phyloP scores from a whole-genome alignment of 2,888 invertebrate species.

The Neoascia interrupta region DNA sequence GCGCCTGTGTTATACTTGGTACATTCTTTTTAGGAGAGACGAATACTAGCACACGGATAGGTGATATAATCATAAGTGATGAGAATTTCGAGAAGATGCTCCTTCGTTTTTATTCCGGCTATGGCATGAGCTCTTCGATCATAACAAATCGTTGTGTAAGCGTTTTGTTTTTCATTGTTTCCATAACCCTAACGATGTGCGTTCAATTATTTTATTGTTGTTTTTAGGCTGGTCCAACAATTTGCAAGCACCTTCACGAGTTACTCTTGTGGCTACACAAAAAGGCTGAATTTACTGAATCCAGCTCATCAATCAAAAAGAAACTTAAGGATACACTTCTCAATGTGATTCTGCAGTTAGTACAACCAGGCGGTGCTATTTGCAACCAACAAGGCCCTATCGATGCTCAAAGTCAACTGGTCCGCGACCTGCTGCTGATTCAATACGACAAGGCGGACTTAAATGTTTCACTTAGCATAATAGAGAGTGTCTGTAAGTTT shows the following conservation, averaged over 20 bases:
- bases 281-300: slow-evolving; percentile 83
- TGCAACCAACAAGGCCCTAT: slow-evolving; percentile 85
- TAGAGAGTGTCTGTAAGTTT: slow-evolving; percentile 85
- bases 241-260: slow-evolving; percentile 87
- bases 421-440: slow-evolving; percentile 84
- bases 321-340: slow-evolving; percentile 82
- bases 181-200: background rate
- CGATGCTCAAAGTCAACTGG: slow-evolving; percentile 87
- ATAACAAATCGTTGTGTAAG: slow-evolving; percentile 78
- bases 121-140: slow-evolving; percentile 80
- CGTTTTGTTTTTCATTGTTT: slow-evolving; percentile 43
- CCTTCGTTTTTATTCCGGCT: slow-evolving; percentile 84
- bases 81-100: slow-evolving; percentile 84
- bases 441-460: slow-evolving; percentile 85
- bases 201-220: background rate
- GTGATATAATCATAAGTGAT: slow-evolving; percentile 83
- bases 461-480: slow-evolving; percentile 86
- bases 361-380: slow-evolving; percentile 85
- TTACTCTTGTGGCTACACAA: slow-evolving; percentile 85
- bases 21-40: no score
- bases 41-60: slow-evolving; percentile 78
- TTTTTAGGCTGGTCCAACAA: slow-evolving; percentile 86
- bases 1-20: no score
- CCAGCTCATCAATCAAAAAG: slow-evolving; percentile 81
- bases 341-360: slow-evolving; percentile 86